Evolutionary conservation across 2,797 vertebrate species (phyloP).

Genomic region (Sitta carolinensis): DNA sequence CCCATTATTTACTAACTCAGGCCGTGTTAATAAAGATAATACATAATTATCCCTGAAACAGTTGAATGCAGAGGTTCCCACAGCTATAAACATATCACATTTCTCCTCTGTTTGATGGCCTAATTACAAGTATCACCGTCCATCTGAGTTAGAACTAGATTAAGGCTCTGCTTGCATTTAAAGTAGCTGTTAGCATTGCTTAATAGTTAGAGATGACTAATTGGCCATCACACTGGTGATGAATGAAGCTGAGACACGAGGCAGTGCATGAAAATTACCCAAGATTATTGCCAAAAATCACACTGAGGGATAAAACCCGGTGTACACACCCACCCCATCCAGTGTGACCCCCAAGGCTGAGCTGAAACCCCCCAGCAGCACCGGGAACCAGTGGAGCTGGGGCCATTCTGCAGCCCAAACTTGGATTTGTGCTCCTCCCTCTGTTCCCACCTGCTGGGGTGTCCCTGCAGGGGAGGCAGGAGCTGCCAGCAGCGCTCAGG

Average conservation of each 20-base stretch:
- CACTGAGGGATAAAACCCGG: background rate
- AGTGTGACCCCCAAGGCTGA: background rate
- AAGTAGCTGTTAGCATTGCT: slow-evolving; percentile 51
- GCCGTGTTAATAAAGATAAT: slow-evolving; percentile 50
- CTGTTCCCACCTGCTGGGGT: background rate
- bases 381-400: background rate
- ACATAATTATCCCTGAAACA: slow-evolving; percentile 58
- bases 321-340: background rate
- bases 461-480: background rate
- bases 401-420: background rate
- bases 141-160: slow-evolving; percentile 35
- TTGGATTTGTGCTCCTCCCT: background rate
- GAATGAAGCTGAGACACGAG: slow-evolving; percentile 23
- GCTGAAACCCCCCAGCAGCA: background rate
- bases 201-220: slow-evolving; percentile 56
- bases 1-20: slow-evolving; percentile 28
- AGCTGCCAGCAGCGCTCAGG: background rate
- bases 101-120: slow-evolving; percentile 52
- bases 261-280: background rate
- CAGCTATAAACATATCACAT: slow-evolving; percentile 48
- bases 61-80: slow-evolving; percentile 56
- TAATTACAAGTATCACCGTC: slow-evolving; percentile 59
- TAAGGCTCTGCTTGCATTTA: slow-evolving; percentile 52
- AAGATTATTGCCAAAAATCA: background rate
- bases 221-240: slow-evolving; percentile 41